Evolutionary conservation across 2,888 invertebrate species (phyloP).

Genomic region (Trachelus iudaicus): DNA sequence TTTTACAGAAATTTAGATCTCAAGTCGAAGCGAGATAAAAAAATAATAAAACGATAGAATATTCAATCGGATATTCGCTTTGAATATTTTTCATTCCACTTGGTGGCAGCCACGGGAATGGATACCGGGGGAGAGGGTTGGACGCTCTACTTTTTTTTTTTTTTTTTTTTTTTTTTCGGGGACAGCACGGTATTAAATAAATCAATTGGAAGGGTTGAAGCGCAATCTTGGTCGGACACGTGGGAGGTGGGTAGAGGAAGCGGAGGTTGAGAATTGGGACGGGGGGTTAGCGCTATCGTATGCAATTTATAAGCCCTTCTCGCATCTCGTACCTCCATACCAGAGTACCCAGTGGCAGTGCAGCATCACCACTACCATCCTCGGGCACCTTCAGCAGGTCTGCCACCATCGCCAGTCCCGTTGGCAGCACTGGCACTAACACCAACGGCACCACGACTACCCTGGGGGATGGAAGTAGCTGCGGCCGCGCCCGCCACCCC

Average conservation of each 20-base stretch:
- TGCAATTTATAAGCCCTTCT: conserved; percentile 60
- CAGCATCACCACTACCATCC: conserved; percentile 28
- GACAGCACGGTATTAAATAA: conserved; percentile 41
- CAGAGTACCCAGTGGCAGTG: background rate
- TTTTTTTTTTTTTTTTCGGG: conserved; percentile 9
- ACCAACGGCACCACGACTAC: conserved; percentile 39
- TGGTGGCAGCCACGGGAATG: background rate
- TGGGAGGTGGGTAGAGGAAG: conserved; percentile 31
- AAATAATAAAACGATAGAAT: background rate
- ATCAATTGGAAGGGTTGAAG: conserved; percentile 50
- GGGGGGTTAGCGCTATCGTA: conserved; percentile 50
- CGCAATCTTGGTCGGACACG: conserved; percentile 50
- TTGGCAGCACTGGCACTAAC: conserved; percentile 23
- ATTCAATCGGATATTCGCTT: background rate
- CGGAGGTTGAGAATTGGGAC: conserved; percentile 12
- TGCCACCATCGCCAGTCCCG: conserved; percentile 18
- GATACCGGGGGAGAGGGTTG: background rate
- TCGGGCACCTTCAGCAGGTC: conserved; percentile 33
- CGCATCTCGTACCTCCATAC: conserved; percentile 40
- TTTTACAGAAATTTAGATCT: background rate
- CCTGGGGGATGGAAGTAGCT: conserved; percentile 50
- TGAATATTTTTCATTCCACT: background rate
- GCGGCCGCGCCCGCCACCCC: conserved; percentile 57
- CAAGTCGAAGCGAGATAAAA: background rate
- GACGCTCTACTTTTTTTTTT: background rate